A percentile compares a stretch with the other conserved stretches of the same genome.
phyloP scores from a whole-genome alignment of 2,113 vertebrate species.

The Suricata suricatta region DNA sequence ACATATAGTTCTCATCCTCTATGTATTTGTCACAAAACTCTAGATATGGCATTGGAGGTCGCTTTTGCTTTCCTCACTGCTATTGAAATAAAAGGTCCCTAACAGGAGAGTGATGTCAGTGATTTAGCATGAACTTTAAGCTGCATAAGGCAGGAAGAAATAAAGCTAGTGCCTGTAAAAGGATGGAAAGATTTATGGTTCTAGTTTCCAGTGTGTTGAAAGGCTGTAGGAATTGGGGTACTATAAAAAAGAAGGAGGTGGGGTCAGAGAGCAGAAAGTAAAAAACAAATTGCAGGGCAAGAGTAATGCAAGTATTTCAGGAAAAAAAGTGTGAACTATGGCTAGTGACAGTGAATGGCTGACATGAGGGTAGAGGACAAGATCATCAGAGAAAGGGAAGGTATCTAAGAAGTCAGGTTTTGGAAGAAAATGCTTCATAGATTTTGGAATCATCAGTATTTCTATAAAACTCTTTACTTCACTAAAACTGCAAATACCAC shows the following conservation, averaged over 20 bases:
- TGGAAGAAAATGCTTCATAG: not conserved
- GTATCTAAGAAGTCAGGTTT: not conserved
- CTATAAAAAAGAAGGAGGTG: not conserved
- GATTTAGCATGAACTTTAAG: not conserved
- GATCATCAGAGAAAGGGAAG: not conserved
- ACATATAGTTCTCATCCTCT: not conserved
- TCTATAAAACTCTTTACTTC: not conserved
- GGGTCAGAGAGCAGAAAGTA: not conserved
- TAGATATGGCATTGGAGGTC: too few species aligned
- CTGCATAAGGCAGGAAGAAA: not conserved
- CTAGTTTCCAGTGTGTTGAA: not conserved
- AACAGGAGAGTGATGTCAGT: not conserved
- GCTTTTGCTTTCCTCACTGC: not conserved
- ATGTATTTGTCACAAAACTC: not conserved
- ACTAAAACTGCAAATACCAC: not conserved
- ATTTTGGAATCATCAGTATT: not conserved
- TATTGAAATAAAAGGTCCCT: not conserved
- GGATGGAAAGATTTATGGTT: accelerated
- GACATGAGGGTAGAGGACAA: not conserved
- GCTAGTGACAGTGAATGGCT: not conserved
- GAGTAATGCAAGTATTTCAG: not conserved
- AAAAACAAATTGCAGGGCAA: not conserved
- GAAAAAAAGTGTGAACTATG: not conserved
- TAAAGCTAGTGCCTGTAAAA: not conserved
- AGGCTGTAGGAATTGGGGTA: not conserved